Evolutionary conservation across 1,140 invertebrate species (phyloP), one percentile per base, ranked within the genome.

Genomic region (Aphaenogaster ashmeadi): DNA sequence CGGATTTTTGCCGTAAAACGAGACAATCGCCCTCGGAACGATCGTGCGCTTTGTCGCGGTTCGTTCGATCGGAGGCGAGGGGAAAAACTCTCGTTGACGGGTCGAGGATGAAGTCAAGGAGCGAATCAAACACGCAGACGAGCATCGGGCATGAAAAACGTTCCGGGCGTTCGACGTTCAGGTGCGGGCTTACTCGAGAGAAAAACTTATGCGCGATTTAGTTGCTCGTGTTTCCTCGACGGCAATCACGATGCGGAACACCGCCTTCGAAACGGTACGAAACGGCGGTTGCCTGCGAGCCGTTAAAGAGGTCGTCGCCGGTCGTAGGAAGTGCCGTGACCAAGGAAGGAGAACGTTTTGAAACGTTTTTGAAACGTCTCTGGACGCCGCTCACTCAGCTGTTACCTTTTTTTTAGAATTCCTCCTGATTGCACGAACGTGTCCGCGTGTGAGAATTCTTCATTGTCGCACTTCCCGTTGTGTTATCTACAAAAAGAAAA

Each of bases 401-500:
- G 50, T 60, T 47, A 47, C 21, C 54, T 86, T 88, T 88, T 69
- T 85, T 58, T 44, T 67, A 71, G 50, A 88, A 85, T 72, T 47
- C 21, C 54, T 84, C n/a, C 47, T 88, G 58, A 62, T 41, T 47
- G 15, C 67, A 64, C 81, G 90, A 94, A 93, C 92, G 92, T 93
- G 93, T 88, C 90, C 13, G 18, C 36, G 88, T 91, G 90, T 80
- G 15, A n/a, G 13, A 15, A 15, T 41, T 66, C 64, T 41, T 66
- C 15, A 6, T 27, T 74, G 88, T 91, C 90, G 86, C 87, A 90
- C 86, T 93, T 93, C 89, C 88, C 91, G 36, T 91, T 89, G 62
- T 87, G 54, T 27, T 64, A 38, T 54, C 27, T 38, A 18, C 8
- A 44, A 41, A 58, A 41, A 41, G 15, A 9, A 60, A 66, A 66